phyloP scores from a whole-genome alignment of 2,888 invertebrate genomes.

The Artemia sp. region DNA sequence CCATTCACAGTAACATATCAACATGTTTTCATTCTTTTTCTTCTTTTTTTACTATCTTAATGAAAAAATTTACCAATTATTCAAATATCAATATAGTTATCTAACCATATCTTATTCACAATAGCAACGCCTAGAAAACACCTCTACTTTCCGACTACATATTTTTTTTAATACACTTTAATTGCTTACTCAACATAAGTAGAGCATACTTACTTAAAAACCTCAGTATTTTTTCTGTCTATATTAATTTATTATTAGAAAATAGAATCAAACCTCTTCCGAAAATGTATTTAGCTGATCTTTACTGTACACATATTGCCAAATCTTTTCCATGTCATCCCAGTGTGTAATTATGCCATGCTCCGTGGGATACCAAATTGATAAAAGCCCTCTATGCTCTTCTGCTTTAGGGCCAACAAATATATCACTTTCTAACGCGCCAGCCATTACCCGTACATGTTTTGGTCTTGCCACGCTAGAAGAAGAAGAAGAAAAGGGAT shows the following conservation, averaged over 20 bases:
- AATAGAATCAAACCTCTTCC: conserved; percentile 46
- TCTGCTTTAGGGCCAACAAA: conserved; percentile 95
- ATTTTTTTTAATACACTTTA: too few species aligned
- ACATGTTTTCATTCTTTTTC: too few species aligned
- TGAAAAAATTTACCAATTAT: too few species aligned
- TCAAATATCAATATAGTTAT: too few species aligned
- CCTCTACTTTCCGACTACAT: too few species aligned
- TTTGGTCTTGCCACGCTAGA: conserved; percentile 70
- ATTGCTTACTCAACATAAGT: too few species aligned
- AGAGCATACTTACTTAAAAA: not conserved
- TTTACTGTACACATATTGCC: conserved; percentile 89
- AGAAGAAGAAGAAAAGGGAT: not conserved
- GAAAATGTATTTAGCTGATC: conserved; percentile 93
- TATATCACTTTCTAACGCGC: conserved; percentile 89
- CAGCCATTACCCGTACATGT: conserved; percentile 96
- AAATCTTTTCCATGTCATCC: conserved; percentile 99
- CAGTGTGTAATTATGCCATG: conserved; percentile 98
- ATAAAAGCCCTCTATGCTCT: conserved; percentile 85
- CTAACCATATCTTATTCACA: too few species aligned
- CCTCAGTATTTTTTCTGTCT: not conserved
- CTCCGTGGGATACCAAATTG: conserved; percentile 97
- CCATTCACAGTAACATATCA: too few species aligned
- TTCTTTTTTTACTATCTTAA: too few species aligned
- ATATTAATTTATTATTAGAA: not conserved
- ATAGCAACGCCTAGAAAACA: too few species aligned